Evolutionary conservation across 2,888 invertebrate species (phyloP).

Genomic region (Hypomecis punctinalis): DNA sequence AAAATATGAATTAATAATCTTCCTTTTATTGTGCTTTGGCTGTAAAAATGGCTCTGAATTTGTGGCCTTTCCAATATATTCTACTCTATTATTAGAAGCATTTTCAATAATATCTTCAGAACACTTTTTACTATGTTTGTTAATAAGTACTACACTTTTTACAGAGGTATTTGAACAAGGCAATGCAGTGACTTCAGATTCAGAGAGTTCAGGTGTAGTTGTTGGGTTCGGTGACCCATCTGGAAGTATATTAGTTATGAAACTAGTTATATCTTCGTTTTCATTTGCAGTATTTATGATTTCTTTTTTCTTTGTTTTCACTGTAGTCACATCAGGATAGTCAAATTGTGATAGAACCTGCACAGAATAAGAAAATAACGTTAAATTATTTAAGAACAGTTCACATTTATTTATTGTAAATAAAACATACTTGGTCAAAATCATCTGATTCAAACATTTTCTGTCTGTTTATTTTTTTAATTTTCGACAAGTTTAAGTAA

Average conservation of each 20-base stretch:
- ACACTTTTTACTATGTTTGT: background rate
- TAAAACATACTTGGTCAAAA: slow-evolving; percentile 69
- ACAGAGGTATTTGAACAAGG: slow-evolving; percentile 4
- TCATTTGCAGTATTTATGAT: background rate
- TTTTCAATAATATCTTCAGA: background rate
- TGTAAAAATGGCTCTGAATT: slow-evolving; percentile 42
- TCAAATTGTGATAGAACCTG: slow-evolving; percentile 77
- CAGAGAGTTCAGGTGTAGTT: background rate
- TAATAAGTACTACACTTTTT: background rate
- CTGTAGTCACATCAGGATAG: slow-evolving; percentile 57
- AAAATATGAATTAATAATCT: slow-evolving; percentile 73
- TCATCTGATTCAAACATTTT: slow-evolving; percentile 80
- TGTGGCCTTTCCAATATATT: slow-evolving; percentile 5
- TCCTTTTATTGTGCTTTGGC: slow-evolving; percentile 70
- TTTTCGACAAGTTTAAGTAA: too few relatives aligned
- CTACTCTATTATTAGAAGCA: background rate
- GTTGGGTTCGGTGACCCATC: background rate
- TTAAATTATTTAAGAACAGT: background rate
- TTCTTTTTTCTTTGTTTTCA: slow-evolving; percentile 18
- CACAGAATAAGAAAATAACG: background rate
- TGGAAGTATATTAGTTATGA: background rate
- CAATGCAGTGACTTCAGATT: background rate
- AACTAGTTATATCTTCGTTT: background rate
- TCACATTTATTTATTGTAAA: background rate
- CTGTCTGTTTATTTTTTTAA: too few relatives aligned